phyloP scores from a whole-genome alignment of 2,797 vertebrate genomes.

The Siniperca obscura region DNA sequence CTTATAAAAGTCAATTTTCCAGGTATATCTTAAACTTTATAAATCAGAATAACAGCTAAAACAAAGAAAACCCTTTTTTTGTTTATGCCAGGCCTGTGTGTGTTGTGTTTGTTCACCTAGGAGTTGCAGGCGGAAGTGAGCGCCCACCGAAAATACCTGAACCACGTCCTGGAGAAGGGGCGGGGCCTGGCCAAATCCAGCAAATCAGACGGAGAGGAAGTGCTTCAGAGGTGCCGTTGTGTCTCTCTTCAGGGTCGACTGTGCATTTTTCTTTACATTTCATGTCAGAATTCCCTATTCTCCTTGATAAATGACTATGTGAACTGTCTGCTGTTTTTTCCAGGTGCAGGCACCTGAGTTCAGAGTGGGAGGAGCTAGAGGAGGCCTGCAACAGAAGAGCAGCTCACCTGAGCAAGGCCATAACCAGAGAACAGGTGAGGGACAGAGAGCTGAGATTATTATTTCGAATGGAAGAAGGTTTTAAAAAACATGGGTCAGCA shows the following conservation, averaged over 20 bases:
- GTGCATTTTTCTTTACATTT: not conserved
- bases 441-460: not conserved
- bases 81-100: not conserved
- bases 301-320: not conserved
- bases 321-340: not conserved
- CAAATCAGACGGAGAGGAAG: slow-evolving; percentile 78
- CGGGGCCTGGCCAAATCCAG: slow-evolving; percentile 72
- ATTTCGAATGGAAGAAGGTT: not conserved
- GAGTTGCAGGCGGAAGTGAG: slow-evolving; percentile 88
- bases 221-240: slow-evolving; percentile 75
- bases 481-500: not conserved
- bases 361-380: slow-evolving; percentile 87
- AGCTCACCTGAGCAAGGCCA: slow-evolving; percentile 83
- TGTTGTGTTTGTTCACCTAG: slow-evolving; percentile 66
- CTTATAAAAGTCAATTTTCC: not conserved
- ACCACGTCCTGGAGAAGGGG: slow-evolving; percentile 85
- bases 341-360: slow-evolving; percentile 81
- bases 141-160: slow-evolving; percentile 86
- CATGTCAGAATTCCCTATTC: not conserved
- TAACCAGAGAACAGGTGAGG: slow-evolving; percentile 88
- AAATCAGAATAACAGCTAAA: not conserved
- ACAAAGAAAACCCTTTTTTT: no score
- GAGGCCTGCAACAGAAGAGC: slow-evolving; percentile 81
- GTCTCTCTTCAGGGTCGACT: not conserved
- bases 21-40: not conserved